Evolutionary conservation across 1,140 invertebrate genomes (phyloP).

Genomic region (Cylas formicarius): DNA sequence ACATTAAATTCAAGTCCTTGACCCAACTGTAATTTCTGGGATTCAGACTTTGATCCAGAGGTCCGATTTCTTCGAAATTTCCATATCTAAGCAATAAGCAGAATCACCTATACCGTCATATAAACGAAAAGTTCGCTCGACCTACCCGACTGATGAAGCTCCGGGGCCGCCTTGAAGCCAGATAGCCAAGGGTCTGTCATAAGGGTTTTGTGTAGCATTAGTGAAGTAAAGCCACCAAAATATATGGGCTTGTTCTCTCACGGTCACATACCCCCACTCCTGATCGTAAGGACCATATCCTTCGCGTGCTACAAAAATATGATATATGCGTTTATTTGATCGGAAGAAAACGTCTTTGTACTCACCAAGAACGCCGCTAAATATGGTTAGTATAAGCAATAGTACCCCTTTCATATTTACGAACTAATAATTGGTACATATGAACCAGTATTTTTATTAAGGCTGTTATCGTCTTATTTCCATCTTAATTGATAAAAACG

Average conservation of each 20-base stretch:
- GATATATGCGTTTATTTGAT: too few relatives aligned
- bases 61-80: conserved; percentile 73
- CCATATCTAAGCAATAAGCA: conserved; percentile 57
- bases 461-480: too few relatives aligned
- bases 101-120: not conserved
- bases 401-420: too few relatives aligned
- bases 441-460: too few relatives aligned
- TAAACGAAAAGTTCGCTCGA: not conserved
- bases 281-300: conserved; percentile 54
- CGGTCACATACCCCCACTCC: conserved; percentile 61
- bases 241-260: conserved; percentile 65
- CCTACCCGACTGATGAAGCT: conserved; percentile 57
- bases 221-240: conserved; percentile 80
- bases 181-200: conserved; percentile 61
- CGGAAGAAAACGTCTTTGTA: too few relatives aligned
- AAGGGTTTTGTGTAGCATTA: conserved; percentile 49
- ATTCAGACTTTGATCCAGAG: conserved; percentile 56
- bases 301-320: too few relatives aligned
- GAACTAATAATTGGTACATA: too few relatives aligned
- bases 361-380: too few relatives aligned
- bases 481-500: too few relatives aligned
- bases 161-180: conserved; percentile 63
- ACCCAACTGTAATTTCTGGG: conserved; percentile 69
- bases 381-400: too few relatives aligned
- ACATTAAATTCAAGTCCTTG: conserved; percentile 65